These are phyloP conservation scores for Saxidomus purpurata DNA, from an alignment of 1,140 invertebrate genomes.

Conservation along the genomic window DNA sequence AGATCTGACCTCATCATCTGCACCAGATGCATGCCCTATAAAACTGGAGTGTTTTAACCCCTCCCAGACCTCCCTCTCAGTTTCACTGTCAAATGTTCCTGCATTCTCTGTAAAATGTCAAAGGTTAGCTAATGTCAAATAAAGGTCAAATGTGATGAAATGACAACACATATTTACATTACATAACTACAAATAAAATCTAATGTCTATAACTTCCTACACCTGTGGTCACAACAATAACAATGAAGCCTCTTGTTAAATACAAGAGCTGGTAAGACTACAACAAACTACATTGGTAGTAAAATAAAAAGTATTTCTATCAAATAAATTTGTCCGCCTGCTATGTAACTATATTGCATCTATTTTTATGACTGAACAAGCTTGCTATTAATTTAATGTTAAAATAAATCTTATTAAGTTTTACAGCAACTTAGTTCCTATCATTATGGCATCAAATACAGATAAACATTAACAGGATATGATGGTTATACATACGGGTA, in stretches of 20 bases:
- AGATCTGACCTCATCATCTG: neutral
- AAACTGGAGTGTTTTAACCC: slow-evolving; percentile 50
- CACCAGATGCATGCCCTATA: slow-evolving; percentile 1
- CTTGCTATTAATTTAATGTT: no score
- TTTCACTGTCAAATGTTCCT: slow-evolving; percentile 29
- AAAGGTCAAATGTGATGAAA: slow-evolving; percentile 19
- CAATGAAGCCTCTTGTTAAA: neutral
- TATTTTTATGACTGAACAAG: no score
- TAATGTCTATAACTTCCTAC: slow-evolving; percentile 1
- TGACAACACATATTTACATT: neutral
- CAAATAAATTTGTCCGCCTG: no score
- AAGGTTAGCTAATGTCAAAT: neutral
- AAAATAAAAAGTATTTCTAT: no score
- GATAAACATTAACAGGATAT: no score
- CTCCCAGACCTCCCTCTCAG: slow-evolving; percentile 60
- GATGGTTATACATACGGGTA: no score
- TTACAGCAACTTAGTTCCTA: no score
- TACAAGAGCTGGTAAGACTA: slow-evolving; percentile 30
- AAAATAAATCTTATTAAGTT: no score
- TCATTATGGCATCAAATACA: no score
- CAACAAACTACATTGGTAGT: no score
- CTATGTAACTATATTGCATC: no score
- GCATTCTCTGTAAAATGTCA: slow-evolving; percentile 27
- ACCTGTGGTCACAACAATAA: neutral
- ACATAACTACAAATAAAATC: neutral